A percentile compares a stretch with the other conserved stretches of the same genome.
phyloP scores from a whole-genome alignment of 2,113 vertebrate species.

The Rissa tridactyla region DNA sequence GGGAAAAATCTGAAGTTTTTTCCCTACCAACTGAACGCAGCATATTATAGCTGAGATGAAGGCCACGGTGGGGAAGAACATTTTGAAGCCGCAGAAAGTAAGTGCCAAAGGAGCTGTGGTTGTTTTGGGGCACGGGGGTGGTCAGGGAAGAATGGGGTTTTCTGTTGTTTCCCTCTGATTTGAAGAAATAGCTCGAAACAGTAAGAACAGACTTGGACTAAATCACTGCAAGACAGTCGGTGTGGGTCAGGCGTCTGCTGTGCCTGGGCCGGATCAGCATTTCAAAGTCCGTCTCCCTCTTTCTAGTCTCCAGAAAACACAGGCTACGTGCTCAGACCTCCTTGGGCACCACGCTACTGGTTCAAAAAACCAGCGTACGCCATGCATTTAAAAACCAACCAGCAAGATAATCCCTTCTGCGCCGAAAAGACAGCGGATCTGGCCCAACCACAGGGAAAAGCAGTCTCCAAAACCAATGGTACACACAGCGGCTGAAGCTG shows the following conservation, averaged over 20 bases:
- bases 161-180: neutral
- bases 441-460: neutral
- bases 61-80: neutral
- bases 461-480: neutral
- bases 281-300: neutral
- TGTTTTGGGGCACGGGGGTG: neutral
- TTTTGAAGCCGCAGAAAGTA: neutral
- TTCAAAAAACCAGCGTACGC: neutral
- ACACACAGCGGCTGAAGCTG: neutral
- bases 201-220: neutral
- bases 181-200: neutral
- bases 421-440: neutral
- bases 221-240: accelerated
- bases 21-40: neutral
- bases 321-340: neutral
- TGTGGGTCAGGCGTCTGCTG: neutral
- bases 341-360: neutral
- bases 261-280: neutral
- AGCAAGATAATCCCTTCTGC: neutral
- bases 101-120: neutral
- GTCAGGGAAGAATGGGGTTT: neutral
- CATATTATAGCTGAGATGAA: neutral
- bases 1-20: neutral
- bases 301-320: neutral
- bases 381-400: neutral